These are phyloP conservation scores for Oreochromis niloticus DNA, from an alignment of 2,113 vertebrate species.

Conservation along the genomic window DNA sequence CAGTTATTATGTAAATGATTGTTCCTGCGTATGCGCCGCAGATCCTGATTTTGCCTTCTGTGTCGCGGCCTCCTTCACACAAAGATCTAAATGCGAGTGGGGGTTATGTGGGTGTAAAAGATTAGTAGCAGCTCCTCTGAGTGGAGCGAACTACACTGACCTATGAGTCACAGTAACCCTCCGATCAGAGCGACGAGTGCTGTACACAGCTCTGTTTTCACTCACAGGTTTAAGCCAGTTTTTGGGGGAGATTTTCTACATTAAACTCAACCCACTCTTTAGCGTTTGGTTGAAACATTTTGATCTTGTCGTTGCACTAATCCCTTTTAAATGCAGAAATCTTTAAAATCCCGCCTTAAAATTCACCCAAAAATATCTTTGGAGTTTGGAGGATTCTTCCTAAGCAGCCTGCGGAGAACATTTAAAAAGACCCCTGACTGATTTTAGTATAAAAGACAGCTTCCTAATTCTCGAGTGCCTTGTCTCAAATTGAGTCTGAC, in stretches of 20 bases:
- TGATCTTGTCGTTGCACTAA: background rate
- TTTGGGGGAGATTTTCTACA: background rate
- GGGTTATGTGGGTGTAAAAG: slow-evolving; percentile 36
- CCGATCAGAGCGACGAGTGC: background rate
- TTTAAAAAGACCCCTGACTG: slow-evolving; percentile 13
- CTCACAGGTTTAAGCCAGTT: background rate
- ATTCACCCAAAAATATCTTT: background rate
- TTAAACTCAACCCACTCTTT: background rate
- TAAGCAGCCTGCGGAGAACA: background rate
- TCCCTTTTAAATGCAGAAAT: background rate
- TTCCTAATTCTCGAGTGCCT: background rate
- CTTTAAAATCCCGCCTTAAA: background rate
- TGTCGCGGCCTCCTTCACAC: slow-evolving; percentile 6
- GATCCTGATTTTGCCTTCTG: slow-evolving; percentile 33
- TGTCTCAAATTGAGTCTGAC: background rate
- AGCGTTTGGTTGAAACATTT: background rate
- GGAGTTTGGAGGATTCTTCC: background rate
- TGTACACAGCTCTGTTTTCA: background rate
- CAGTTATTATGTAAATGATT: slow-evolving; percentile 45
- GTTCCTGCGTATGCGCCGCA: slow-evolving; percentile 18
- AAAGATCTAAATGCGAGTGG: slow-evolving; percentile 17
- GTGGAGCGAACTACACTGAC: slow-evolving; percentile 41
- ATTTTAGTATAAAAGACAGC: background rate
- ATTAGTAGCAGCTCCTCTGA: slow-evolving; percentile 35
- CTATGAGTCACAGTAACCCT: slow-evolving; percentile 46